Base-by-base conservation (phyloP, 92 coral and sea anemone genomes). In the Umimayanthus chanpuru region DNA sequence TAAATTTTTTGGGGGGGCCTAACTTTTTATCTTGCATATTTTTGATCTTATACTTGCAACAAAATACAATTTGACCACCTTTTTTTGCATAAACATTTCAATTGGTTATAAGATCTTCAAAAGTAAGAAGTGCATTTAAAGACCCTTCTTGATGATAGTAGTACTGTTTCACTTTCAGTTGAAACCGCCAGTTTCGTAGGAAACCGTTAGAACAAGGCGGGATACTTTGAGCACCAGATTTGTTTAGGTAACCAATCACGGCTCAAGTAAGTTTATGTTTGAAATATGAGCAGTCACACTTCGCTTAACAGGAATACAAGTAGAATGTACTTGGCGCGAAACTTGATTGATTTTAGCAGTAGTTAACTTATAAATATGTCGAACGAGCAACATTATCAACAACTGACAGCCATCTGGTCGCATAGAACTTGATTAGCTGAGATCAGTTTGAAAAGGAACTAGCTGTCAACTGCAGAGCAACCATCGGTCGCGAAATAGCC, bases 211-310 rank as follows among this genome's bases (percentile, higher is more conserved):
- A 73, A 32, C 18, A 30, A 18, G 79, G 79, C 26, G 53, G 79
- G 79, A 75, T 18, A 0, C 18, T 38, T 43, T 61, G 28, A 39
- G 39, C 50, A 73, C 16, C 7, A 39, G 40, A 12, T 73, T 39
- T 75, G 79, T 75, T 75, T 38, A 25, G 39, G 14, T 32, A 16
- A 39, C 79, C 79, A 75, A 75, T 75, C 79, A 75, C 49, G 25
- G 5, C n/a, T 30, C 79, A 6, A 14, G 25, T 36, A 6, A 14
- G 25, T 36, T 18, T 23, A 61, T 9, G 68, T 61, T 25, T 61
- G n/a, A 53, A 73, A 29, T 28, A 9, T 7, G 15, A 21, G 10
- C 11, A 36, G 76, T 71, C n/a, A 18, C 25, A 74, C 79, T 75
- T 28, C 53, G 30, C 11, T 39, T 16, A 4, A 73, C 43, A 72